phyloP scores from a whole-genome alignment of 1,140 invertebrate species.

The Mylabris phalerata region DNA sequence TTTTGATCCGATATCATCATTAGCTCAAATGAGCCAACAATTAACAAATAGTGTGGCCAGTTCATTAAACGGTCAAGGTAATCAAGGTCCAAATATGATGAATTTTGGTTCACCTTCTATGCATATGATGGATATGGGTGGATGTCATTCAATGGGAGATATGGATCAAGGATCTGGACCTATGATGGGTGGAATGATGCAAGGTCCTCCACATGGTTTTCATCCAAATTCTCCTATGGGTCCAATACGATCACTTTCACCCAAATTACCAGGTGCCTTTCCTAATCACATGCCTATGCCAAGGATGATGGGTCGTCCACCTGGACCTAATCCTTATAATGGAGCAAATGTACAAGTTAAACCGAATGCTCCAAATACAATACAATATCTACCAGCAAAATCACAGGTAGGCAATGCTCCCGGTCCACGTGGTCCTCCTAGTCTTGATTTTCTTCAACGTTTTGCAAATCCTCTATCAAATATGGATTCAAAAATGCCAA shows the following conservation, averaged over 20 bases:
- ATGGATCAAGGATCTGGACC: slow-evolving; percentile 37
- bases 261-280: slow-evolving; percentile 43
- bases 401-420: slow-evolving; percentile 62
- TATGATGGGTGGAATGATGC: slow-evolving; percentile 40
- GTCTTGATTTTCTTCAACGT: slow-evolving; percentile 85
- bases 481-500: slow-evolving; percentile 64
- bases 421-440: slow-evolving; percentile 71
- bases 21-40: slow-evolving; percentile 91
- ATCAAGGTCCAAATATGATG: slow-evolving; percentile 52
- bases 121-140: slow-evolving; percentile 48
- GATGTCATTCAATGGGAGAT: slow-evolving; percentile 39
- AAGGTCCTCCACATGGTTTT: slow-evolving; percentile 40
- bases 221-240: slow-evolving; percentile 43
- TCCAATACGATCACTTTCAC: slow-evolving; percentile 42
- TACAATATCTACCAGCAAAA: slow-evolving; percentile 92
- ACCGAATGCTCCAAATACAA: slow-evolving; percentile 93
- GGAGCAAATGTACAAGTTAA: slow-evolving; percentile 89
- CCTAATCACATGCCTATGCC: slow-evolving; percentile 42
- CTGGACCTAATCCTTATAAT: slow-evolving; percentile 63
- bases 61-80: slow-evolving; percentile 44
- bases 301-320: slow-evolving; percentile 48
- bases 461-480: slow-evolving; percentile 71
- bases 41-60: slow-evolving; percentile 67
- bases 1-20: slow-evolving; percentile 88
- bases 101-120: slow-evolving; percentile 51